A percentile compares a stretch with the other conserved stretches of the same genome.
Evolutionary conservation across 1,140 invertebrate species (phyloP).

Genomic region (Drosophila auraria): DNA sequence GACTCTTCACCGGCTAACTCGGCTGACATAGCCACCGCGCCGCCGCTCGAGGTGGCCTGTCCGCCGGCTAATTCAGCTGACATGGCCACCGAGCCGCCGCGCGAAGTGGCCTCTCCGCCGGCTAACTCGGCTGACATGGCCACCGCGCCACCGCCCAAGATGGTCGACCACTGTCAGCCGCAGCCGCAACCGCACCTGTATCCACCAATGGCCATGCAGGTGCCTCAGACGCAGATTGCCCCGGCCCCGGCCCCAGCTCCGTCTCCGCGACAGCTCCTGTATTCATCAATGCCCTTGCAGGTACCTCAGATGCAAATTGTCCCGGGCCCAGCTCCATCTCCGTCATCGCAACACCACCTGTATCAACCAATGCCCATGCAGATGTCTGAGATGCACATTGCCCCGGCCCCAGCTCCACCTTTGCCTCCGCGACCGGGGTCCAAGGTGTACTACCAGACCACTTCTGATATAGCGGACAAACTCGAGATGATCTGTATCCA

Average conservation of each 20-base stretch:
- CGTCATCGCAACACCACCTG: neutral
- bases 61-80: conserved; percentile 13
- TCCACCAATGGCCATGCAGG: conserved; percentile 4
- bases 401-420: neutral
- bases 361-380: conserved; percentile 15
- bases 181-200: neutral
- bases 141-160: no score
- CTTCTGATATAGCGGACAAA: conserved; percentile 9
- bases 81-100: conserved; percentile 18
- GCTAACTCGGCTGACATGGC: no score
- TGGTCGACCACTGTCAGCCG: neutral
- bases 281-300: no score
- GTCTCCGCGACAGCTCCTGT: no score
- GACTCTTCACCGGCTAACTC: no score
- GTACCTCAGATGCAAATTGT: no score
- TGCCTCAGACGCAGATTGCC: neutral
- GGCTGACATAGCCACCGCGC: no score
- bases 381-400: neutral
- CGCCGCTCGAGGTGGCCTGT: neutral
- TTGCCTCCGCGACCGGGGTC: neutral
- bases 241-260: neutral
- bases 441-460: conserved; percentile 22
- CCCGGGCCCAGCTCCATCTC: no score
- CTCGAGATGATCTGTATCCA: conserved; percentile 54
- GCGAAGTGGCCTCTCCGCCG: neutral